Evolutionary conservation across 2,888 invertebrate genomes (phyloP), one percentile per base, ranked within the genome.

Genomic region (Caprella mutica): DNA sequence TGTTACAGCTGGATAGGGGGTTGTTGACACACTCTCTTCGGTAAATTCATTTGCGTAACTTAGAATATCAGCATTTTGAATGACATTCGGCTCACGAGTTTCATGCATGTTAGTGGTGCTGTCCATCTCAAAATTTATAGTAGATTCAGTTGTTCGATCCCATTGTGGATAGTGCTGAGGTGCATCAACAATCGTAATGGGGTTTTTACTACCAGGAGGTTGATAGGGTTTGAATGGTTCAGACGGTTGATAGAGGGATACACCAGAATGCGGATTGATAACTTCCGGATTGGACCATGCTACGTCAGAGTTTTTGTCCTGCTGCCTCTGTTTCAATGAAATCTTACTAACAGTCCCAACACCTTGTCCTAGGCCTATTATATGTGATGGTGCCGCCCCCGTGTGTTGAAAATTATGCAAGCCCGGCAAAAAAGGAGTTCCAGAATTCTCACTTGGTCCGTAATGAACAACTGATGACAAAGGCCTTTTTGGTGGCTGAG

Each of bases 221-320:
- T 58, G 42, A 40, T 55, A 58, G 29, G 61, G 61, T 12, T 30
- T 52, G 50, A 61, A 61, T 12, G 48, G 55, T 23, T 61, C 61
- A 21, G 33, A 39, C 6, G 61, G 61, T 33, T 61, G 61, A 33
- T 61, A 61, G 24, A 40, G 55, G 3, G 61, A 61, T n/a, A 61
- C 61, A 5, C 61, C 61, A n/a, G 61, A 61, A 4, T 52, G 27
- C 6, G 61, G 61, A 51, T 61, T 39, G 9, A 61, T 55, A 24
- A 55, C 55, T 39, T 55, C 61, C 9, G 61, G 61, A 5, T 35
- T 55, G 12, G 61, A 61, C 61, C 61, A 61, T 17, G 48, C 27
- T 1, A 19, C 24, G 4, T n/a, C 9, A 9, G 17, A 4, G 46
- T 24, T 2, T 5, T 1, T 6, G 44, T 27, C 33, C 27, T 1